These are phyloP conservation scores for Drosophila sp. DNA, from an alignment of 1,140 invertebrate species.

Conservation along the genomic window DNA sequence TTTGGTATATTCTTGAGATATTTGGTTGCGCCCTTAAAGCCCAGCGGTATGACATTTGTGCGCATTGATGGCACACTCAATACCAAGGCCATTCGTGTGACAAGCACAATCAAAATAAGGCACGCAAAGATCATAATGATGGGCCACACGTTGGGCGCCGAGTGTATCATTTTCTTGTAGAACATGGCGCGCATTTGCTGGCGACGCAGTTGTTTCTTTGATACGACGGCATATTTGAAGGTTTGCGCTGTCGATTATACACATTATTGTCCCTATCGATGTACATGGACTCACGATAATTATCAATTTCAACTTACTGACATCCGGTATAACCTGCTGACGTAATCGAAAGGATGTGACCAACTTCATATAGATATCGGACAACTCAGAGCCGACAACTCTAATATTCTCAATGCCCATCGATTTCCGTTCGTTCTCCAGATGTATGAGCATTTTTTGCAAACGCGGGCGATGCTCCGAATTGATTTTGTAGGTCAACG, in stretches of 20 bases:
- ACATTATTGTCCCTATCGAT: no score
- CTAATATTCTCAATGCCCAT: slow-evolving; percentile 72
- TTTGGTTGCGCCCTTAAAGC: slow-evolving; percentile 4
- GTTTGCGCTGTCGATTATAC: slow-evolving; percentile 61
- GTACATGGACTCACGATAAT: no score
- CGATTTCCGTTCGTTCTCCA: slow-evolving; percentile 63
- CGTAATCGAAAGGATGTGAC: slow-evolving; percentile 61
- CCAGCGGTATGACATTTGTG: slow-evolving; percentile 46
- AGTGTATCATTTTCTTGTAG: slow-evolving; percentile 73
- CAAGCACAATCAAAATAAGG: slow-evolving; percentile 60
- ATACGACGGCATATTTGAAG: slow-evolving; percentile 65
- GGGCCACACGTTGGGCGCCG: slow-evolving; percentile 72
- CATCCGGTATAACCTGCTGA: slow-evolving; percentile 65
- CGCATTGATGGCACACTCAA: slow-evolving; percentile 36
- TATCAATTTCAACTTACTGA: slow-evolving; percentile 60
- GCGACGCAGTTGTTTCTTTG: slow-evolving; percentile 46
- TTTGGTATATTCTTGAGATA: slow-evolving; percentile 38
- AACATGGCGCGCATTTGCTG: slow-evolving; percentile 69
- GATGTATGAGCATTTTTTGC: slow-evolving; percentile 70
- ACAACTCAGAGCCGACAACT: slow-evolving; percentile 62
- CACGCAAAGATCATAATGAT: slow-evolving; percentile 63
- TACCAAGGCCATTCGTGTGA: slow-evolving; percentile 45
- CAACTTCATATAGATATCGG: slow-evolving; percentile 73
- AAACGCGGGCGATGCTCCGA: slow-evolving; percentile 21
- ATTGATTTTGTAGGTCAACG: slow-evolving; percentile 59